Percentiles rank a stretch among this genome's conserved stretches.
Conservation (phyloP, 2,888 invertebrate species). For the Sialis fuliginosa region DNA sequence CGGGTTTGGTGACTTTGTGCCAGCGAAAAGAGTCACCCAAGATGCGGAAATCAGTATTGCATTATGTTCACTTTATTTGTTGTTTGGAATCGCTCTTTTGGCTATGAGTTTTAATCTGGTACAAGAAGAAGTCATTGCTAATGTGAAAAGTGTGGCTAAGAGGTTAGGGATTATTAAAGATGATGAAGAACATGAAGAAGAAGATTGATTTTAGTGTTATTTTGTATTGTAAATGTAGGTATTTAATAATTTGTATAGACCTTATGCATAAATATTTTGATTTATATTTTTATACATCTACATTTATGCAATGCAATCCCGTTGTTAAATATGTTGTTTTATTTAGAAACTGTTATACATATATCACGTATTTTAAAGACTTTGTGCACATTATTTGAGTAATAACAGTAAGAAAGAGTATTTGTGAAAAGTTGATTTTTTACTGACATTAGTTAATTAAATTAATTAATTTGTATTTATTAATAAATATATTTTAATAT, state of each 20-base stretch:
- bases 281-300: no score
- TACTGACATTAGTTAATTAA: no score
- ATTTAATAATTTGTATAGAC: neutral
- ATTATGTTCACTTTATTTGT: constrained; percentile 75
- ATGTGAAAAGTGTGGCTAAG: constrained; percentile 71
- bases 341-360: no score
- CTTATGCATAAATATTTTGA: constrained; percentile 15
- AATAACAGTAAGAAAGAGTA: no score
- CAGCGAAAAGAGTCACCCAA: constrained; percentile 48
- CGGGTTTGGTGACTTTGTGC: constrained; percentile 84
- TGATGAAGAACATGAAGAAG: constrained; percentile 40
- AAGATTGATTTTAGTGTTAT: constrained; percentile 17
- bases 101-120: constrained; percentile 96
- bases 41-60: constrained; percentile 47
- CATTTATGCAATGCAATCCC: no score
- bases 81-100: constrained; percentile 84
- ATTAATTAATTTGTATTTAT: no score
- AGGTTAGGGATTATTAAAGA: constrained; percentile 77
- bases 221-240: neutral
- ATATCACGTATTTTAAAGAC: no score
- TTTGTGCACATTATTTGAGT: no score
- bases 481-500: no score
- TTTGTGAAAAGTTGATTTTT: no score
- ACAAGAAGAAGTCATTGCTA: constrained; percentile 82
- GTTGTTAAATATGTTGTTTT: no score